phyloP scores from a whole-genome alignment of 2,797 vertebrate genomes.

The Champsocephalus esox region DNA sequence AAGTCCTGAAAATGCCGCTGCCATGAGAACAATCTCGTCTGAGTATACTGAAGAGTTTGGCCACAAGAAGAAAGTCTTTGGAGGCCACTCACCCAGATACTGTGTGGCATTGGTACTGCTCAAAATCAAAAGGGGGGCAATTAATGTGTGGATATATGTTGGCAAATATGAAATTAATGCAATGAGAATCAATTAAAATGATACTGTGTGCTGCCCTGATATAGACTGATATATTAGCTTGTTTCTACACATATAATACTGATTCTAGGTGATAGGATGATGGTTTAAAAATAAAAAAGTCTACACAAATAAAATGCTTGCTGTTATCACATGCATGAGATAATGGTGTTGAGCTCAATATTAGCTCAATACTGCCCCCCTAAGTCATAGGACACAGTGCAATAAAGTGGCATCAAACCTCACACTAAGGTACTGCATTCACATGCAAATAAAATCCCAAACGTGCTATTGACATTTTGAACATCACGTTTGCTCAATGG shows the following conservation, averaged over 20 bases:
- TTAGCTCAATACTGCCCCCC: slow-evolving; percentile 65
- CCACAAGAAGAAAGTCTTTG: slow-evolving; percentile 12
- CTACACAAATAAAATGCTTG: slow-evolving; percentile 7
- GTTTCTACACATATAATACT: not conserved
- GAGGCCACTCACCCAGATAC: slow-evolving; percentile 1
- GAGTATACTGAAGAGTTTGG: slow-evolving; percentile 56
- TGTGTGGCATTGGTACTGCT: not conserved
- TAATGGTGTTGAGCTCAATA: not conserved
- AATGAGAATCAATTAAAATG: not conserved
- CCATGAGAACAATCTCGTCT: slow-evolving; percentile 71
- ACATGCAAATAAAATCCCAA: not conserved
- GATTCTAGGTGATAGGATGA: not conserved
- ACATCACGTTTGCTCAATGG: slow-evolving; percentile 9
- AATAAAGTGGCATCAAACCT: slow-evolving; percentile 10
- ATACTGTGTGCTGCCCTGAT: not conserved
- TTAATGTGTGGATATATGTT: not conserved
- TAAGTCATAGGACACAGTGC: slow-evolving; percentile 4
- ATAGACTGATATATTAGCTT: not conserved
- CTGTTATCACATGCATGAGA: slow-evolving; percentile 1
- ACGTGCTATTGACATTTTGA: not conserved
- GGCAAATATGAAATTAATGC: not conserved
- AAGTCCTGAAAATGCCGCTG: slow-evolving; percentile 72
- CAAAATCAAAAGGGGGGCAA: not conserved
- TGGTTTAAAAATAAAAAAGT: slow-evolving; percentile 14
- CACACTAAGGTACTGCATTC: fast-evolving